Evolutionary conservation across 1,140 invertebrate genomes (phyloP).

Genomic region (Drosophila pachea): DNA sequence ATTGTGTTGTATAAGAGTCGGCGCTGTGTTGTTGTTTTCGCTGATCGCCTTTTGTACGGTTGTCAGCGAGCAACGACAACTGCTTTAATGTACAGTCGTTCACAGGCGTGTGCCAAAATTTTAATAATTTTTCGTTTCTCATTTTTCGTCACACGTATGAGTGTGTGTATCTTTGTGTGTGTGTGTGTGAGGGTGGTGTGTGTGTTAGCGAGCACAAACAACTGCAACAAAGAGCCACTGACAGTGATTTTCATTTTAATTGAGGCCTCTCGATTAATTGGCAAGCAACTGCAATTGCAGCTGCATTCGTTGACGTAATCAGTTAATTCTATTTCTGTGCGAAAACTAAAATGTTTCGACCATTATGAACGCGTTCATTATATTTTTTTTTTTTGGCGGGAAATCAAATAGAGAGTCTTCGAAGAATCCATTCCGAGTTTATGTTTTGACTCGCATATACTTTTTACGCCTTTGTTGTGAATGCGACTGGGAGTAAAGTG

Average conservation of each 20-base stretch:
- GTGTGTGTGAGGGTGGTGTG: slow-evolving; percentile 3
- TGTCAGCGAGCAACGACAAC: slow-evolving; percentile 37
- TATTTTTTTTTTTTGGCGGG: slow-evolving; percentile 56
- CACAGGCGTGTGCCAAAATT: slow-evolving; percentile 61
- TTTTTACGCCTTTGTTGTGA: not conserved
- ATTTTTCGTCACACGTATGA: slow-evolving; percentile 5
- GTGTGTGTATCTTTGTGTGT: not conserved
- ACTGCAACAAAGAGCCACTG: slow-evolving; percentile 50
- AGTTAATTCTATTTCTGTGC: slow-evolving; percentile 23
- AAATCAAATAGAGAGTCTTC: slow-evolving; percentile 31
- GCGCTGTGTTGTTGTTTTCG: slow-evolving; percentile 36
- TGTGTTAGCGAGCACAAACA: slow-evolving; percentile 22
- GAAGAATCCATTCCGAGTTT: slow-evolving; percentile 17
- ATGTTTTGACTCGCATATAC: not conserved
- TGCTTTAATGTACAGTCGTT: slow-evolving; percentile 55
- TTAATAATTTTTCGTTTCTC: slow-evolving; percentile 17
- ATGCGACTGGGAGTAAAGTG: too few species aligned
- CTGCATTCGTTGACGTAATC: slow-evolving; percentile 47
- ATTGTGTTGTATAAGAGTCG: slow-evolving; percentile 59
- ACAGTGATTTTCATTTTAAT: slow-evolving; percentile 72
- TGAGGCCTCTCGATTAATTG: slow-evolving; percentile 72
- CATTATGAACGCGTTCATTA: not conserved
- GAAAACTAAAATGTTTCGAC: slow-evolving; percentile 25
- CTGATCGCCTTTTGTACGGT: slow-evolving; percentile 65
- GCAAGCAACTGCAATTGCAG: slow-evolving; percentile 36